phyloP scores from a whole-genome alignment of 2,113 vertebrate species.

The Salvelinus namaycush region DNA sequence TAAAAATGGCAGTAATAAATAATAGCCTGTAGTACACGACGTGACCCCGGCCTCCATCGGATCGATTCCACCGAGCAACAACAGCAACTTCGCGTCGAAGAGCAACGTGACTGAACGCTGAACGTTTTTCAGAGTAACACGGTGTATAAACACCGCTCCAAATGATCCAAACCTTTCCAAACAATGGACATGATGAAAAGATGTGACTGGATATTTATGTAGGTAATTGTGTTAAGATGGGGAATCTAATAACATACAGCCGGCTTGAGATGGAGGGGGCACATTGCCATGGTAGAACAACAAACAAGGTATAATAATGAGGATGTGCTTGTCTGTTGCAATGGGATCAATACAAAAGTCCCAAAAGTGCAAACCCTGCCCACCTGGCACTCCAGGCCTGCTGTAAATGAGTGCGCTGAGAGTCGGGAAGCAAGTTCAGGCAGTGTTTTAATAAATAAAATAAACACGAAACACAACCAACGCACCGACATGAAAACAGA shows the following conservation, averaged over 20 bases:
- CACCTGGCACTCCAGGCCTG: too few relatives aligned
- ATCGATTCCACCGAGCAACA: slow-evolving; percentile 18
- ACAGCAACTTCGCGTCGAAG: background rate
- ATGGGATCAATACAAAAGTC: too few relatives aligned
- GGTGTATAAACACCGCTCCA: background rate
- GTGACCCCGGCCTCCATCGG: slow-evolving; percentile 12
- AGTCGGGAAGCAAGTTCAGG: too few relatives aligned
- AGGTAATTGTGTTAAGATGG: background rate
- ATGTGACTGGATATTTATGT: slow-evolving; percentile 7
- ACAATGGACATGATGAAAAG: background rate
- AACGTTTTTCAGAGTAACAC: slow-evolving; percentile 20
- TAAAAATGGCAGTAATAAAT: slow-evolving; percentile 40
- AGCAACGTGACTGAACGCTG: background rate
- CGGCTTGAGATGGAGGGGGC: slow-evolving; percentile 15
- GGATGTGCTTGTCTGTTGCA: too few relatives aligned
- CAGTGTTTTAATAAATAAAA: too few relatives aligned
- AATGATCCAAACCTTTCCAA: background rate
- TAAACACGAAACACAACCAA: too few relatives aligned
- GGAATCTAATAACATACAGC: slow-evolving; percentile 5
- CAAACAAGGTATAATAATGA: slow-evolving; percentile 43
- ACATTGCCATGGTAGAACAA: slow-evolving; percentile 41
- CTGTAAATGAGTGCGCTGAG: too few relatives aligned
- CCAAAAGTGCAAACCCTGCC: too few relatives aligned
- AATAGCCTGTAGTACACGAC: slow-evolving; percentile 20
- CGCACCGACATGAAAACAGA: too few relatives aligned